These are phyloP conservation scores for Trogon melanurus DNA, from an alignment of 2,113 vertebrate species.

Conservation along the genomic window DNA sequence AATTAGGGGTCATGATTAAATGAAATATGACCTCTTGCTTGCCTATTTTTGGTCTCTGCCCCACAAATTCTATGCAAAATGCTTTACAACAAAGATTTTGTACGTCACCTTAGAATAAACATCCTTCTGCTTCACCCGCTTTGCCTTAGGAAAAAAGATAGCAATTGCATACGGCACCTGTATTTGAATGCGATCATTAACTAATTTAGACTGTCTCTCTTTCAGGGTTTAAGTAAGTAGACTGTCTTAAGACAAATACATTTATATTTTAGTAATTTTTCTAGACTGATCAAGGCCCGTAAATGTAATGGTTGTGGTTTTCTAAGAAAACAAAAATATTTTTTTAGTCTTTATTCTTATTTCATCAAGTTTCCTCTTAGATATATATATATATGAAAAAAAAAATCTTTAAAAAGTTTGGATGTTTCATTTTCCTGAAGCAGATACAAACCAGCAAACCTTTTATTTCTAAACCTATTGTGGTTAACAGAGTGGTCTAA, in stretches of 20 bases:
- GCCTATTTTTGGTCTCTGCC: not conserved
- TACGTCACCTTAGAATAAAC: not conserved
- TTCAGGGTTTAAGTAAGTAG: not conserved
- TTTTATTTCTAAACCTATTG: not conserved
- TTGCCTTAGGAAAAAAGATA: not conserved
- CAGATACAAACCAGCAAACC: not conserved
- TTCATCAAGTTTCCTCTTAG: not conserved
- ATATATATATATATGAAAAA: not conserved
- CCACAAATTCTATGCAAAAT: not conserved
- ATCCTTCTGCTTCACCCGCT: not conserved
- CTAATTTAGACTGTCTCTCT: not conserved
- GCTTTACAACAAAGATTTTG: not conserved
- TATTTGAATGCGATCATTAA: not conserved
- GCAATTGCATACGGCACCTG: not conserved
- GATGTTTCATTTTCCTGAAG: not conserved
- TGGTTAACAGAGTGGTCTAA: not conserved
- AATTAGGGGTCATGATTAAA: not conserved
- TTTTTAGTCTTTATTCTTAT: not conserved
- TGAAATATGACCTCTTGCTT: not conserved
- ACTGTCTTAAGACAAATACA: not conserved
- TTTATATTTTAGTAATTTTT: not conserved
- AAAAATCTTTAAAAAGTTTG: not conserved
- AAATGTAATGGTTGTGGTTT: not conserved
- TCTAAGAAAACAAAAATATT: not conserved
- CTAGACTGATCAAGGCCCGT: not conserved